A percentile compares a stretch with the other conserved stretches of the same genome.
phyloP scores from a whole-genome alignment of 2,888 invertebrate genomes.

The Watsonalla binaria region DNA sequence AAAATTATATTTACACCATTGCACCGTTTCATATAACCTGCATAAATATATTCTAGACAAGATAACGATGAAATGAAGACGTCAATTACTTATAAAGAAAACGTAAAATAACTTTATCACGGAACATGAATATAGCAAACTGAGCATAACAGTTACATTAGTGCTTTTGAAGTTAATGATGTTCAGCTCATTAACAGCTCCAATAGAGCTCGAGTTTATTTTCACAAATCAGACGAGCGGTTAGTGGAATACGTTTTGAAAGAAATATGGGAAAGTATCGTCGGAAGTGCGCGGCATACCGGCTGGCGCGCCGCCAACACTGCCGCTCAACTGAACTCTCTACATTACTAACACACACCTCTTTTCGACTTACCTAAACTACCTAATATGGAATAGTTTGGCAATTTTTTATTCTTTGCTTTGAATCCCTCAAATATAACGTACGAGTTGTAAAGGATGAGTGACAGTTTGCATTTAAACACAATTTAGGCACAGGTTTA shows the following conservation, averaged over 20 bases:
- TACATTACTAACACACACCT: constrained; percentile 2
- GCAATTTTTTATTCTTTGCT: too few species aligned
- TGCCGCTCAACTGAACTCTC: constrained; percentile 24
- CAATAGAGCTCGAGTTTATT: constrained; percentile 25
- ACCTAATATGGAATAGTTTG: not conserved
- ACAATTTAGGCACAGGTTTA: too few species aligned
- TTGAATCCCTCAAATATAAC: too few species aligned
- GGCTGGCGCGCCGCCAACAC: constrained; percentile 38
- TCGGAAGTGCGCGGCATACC: constrained; percentile 28
- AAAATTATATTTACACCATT: too few species aligned
- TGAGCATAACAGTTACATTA: not conserved
- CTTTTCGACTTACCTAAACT: not conserved
- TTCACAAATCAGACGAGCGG: constrained; percentile 23
- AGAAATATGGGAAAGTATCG: constrained; percentile 39
- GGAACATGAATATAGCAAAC: constrained; percentile 1
- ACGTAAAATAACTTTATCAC: not conserved
- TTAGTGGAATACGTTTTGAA: constrained; percentile 22
- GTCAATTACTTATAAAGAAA: not conserved
- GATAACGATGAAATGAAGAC: not conserved
- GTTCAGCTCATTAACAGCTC: constrained; percentile 12
- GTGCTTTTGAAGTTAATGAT: constrained; percentile 7
- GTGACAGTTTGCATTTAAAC: too few species aligned
- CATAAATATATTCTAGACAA: not conserved
- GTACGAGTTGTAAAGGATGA: too few species aligned
- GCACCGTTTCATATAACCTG: too few species aligned